Evolutionary conservation across 2,113 vertebrate genomes (phyloP).

Genomic region (Siniperca chuatsi): DNA sequence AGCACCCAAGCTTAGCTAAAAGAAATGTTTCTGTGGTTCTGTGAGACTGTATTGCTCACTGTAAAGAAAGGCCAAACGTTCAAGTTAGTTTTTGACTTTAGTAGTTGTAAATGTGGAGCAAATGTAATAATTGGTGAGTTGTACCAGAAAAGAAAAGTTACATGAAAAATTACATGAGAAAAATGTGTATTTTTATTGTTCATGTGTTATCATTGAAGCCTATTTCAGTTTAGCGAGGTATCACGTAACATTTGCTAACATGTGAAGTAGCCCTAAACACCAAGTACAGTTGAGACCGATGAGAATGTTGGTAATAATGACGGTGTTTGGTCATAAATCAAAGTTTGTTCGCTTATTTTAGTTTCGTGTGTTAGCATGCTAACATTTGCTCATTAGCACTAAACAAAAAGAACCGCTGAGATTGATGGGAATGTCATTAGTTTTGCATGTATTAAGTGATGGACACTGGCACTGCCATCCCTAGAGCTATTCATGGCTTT

Average conservation of each 20-base stretch:
- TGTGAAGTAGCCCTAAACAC: background rate
- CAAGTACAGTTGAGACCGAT: background rate
- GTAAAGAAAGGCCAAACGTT: background rate
- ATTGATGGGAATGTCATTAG: background rate
- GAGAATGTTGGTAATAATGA: background rate
- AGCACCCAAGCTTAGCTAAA: background rate
- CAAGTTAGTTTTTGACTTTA: background rate
- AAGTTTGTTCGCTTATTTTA: background rate
- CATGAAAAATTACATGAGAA: background rate
- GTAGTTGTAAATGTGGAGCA: background rate
- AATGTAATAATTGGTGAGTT: background rate
- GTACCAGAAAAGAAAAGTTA: background rate
- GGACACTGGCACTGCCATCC: background rate
- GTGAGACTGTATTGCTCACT: background rate
- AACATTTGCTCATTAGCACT: too few species aligned
- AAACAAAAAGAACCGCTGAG: background rate
- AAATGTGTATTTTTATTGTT: background rate
- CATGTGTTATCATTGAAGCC: background rate
- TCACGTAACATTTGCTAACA: background rate
- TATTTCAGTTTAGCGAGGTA: background rate
- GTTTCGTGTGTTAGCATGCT: too few species aligned
- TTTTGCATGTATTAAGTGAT: background rate
- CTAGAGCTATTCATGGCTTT: background rate
- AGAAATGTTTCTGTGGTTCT: background rate
- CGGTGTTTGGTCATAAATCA: background rate